Percentiles rank a stretch among this genome's conserved stretches.
These are phyloP conservation scores for Chanos chanos DNA, from an alignment of 2,797 vertebrate genomes.

Conservation along the genomic window DNA sequence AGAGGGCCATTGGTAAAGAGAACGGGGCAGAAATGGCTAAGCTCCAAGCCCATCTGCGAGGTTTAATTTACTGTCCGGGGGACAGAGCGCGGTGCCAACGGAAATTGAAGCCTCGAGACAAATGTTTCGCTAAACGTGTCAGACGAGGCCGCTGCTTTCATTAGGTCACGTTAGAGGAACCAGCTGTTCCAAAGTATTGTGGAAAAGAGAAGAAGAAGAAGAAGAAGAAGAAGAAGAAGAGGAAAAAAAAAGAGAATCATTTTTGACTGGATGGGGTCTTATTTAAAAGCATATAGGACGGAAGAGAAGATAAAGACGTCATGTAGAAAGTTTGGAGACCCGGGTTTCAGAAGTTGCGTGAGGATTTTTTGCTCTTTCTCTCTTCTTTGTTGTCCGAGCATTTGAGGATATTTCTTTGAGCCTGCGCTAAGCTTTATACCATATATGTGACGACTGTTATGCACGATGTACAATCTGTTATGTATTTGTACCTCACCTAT, in stretches of 20 bases:
- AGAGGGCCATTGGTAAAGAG: too few species aligned
- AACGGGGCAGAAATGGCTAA: background rate
- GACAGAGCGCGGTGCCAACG: conserved; percentile 4
- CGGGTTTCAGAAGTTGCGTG: too few species aligned
- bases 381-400: too few species aligned
- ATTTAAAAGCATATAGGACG: background rate
- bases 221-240: conserved; percentile 2
- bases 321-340: too few species aligned
- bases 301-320: conserved; percentile 3
- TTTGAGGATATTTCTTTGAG: too few species aligned
- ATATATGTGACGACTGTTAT: too few species aligned
- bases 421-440: too few species aligned
- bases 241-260: background rate
- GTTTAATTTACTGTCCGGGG: background rate
- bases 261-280: too few species aligned
- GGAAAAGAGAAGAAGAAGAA: background rate
- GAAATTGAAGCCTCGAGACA: conserved; percentile 27
- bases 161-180: conserved; percentile 13
- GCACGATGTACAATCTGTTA: too few species aligned
- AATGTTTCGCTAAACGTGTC: conserved; percentile 23
- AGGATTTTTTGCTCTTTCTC: too few species aligned
- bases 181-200: conserved; percentile 31
- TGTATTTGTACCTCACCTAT: too few species aligned
- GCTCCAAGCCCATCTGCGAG: background rate
- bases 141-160: conserved; percentile 25